Evolutionary conservation across 2,888 invertebrate genomes (phyloP).

Genomic region (Mycalesis mineus): DNA sequence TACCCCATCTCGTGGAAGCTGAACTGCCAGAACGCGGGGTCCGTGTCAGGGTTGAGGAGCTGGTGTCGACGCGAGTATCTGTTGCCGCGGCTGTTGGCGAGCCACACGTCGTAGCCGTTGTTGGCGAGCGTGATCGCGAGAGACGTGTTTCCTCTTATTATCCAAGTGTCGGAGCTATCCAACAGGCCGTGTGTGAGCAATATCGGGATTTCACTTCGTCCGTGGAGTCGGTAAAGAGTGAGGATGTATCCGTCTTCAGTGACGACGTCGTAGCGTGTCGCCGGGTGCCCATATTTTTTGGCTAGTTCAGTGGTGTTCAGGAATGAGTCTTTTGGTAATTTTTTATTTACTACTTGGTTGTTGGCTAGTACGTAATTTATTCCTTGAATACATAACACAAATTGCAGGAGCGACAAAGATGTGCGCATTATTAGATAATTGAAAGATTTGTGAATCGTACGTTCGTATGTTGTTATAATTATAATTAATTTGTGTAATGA

Average conservation of each 20-base stretch:
- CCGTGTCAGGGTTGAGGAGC: slow-evolving; percentile 33
- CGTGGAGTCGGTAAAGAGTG: slow-evolving; percentile 49
- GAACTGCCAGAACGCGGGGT: slow-evolving; percentile 56
- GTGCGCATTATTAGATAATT: no score
- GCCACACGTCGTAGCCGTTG: slow-evolving; percentile 69
- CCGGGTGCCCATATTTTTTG: slow-evolving; percentile 45
- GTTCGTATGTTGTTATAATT: no score
- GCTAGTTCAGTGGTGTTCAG: neutral
- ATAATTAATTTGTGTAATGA: no score
- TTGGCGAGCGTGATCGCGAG: slow-evolving; percentile 53
- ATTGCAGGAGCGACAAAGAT: no score
- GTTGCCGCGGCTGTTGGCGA: slow-evolving; percentile 76
- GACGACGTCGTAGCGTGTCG: slow-evolving; percentile 39
- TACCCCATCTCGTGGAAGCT: slow-evolving; percentile 83
- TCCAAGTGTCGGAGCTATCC: slow-evolving; percentile 43
- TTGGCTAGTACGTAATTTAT: no score
- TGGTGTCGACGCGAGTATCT: slow-evolving; percentile 76
- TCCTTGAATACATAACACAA: no score
- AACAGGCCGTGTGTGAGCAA: slow-evolving; percentile 43
- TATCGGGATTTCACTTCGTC: slow-evolving; percentile 43
- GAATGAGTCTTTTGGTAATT: slow-evolving; percentile 32
- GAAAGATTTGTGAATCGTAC: no score
- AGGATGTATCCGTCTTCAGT: slow-evolving; percentile 61
- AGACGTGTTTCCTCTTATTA: slow-evolving; percentile 43
- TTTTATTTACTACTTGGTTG: no score